Conservation (phyloP, 2,797 vertebrate species). For the Pitangus sulphuratus region DNA sequence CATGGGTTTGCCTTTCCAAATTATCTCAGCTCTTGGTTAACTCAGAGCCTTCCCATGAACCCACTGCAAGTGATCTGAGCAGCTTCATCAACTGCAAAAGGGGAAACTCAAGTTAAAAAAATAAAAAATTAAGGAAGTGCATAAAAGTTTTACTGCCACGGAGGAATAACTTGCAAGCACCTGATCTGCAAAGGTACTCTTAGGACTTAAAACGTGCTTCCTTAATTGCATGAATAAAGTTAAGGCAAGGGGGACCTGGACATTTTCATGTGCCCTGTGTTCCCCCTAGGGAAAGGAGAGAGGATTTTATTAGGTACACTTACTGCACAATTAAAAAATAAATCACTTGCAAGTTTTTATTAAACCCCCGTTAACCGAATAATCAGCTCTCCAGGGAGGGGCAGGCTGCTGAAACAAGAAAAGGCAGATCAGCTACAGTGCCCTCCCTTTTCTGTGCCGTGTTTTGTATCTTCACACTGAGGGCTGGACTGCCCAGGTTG, state of each 20-base stretch:
- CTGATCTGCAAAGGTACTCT: background rate
- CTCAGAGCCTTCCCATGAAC: background rate
- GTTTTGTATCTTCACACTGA: background rate
- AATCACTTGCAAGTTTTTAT: slow-evolving; percentile 18
- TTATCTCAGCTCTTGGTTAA: background rate
- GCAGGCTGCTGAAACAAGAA: background rate
- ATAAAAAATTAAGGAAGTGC: background rate
- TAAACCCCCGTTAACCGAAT: background rate
- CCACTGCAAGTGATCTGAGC: background rate
- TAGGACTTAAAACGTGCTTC: background rate
- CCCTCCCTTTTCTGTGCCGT: background rate
- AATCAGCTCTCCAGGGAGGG: background rate
- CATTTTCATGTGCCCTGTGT: background rate
- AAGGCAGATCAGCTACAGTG: background rate
- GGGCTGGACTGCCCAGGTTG: background rate
- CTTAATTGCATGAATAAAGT: background rate
- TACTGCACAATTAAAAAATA: background rate
- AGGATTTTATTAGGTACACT: background rate
- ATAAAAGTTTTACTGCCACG: background rate
- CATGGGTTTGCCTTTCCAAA: background rate
- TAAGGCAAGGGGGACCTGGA: background rate
- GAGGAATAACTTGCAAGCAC: background rate
- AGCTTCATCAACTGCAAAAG: background rate
- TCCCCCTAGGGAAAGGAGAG: background rate
- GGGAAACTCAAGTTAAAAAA: background rate